Conservation (phyloP, 2,797 vertebrate species). For the Anabacerthia variegaticeps region DNA sequence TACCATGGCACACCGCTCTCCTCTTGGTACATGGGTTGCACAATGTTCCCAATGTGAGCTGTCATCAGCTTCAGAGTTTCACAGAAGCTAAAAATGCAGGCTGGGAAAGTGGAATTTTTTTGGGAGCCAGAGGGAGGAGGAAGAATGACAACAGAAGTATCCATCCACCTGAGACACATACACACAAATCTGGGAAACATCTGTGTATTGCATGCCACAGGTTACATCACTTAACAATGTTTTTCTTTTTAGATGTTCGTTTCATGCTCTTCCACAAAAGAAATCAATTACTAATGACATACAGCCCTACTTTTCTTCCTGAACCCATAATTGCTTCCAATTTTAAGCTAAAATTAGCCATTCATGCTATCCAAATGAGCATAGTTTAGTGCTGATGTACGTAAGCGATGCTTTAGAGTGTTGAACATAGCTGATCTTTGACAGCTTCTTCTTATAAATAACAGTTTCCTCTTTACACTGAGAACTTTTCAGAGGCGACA, state of each 20-base stretch:
- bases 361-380: conserved; percentile 72
- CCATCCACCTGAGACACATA: conserved; percentile 36
- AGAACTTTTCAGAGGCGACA: conserved; percentile 54
- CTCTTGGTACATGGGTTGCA: neutral
- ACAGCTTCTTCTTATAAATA: conserved; percentile 64
- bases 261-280: conserved; percentile 69
- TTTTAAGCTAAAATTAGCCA: conserved; percentile 76
- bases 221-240: conserved; percentile 46
- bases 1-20: neutral
- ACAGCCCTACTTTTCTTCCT: conserved; percentile 68
- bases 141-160: neutral
- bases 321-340: conserved; percentile 75
- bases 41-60: neutral
- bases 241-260: conserved; percentile 53
- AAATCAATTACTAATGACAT: conserved; percentile 75
- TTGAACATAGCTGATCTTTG: conserved; percentile 61
- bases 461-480: conserved; percentile 43
- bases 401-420: conserved; percentile 55
- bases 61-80: neutral
- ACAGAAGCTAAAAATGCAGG: neutral
- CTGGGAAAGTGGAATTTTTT: neutral
- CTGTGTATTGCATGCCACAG: conserved; percentile 48
- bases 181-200: conserved; percentile 19
- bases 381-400: conserved; percentile 65
- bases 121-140: neutral